A percentile compares a stretch with the other conserved stretches of the same genome.
phyloP scores from a whole-genome alignment of 1,140 invertebrate genomes.

The Acromyrmex charruanus region DNA sequence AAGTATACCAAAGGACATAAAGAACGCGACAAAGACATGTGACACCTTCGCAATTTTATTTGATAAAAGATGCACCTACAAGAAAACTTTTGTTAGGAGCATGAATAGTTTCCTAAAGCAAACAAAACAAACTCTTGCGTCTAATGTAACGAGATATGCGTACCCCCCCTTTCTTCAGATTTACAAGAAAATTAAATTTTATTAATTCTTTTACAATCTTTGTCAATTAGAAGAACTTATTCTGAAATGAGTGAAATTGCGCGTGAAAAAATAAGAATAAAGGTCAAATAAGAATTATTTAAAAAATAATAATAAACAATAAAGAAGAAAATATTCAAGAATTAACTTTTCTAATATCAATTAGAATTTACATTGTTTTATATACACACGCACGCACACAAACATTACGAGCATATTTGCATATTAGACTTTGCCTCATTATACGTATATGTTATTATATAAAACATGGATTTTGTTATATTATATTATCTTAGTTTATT shows the following conservation, averaged over 20 bases:
- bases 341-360: neutral
- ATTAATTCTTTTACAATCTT: conserved; percentile 34
- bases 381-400: neutral
- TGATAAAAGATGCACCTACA: neutral
- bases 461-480: neutral
- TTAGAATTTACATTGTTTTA: conserved; percentile 3
- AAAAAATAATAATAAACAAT: neutral
- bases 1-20: conserved; percentile 3
- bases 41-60: conserved; percentile 19
- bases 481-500: conserved; percentile 16
- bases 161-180: neutral
- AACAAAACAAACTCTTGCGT: neutral
- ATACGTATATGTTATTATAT: neutral
- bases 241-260: neutral
- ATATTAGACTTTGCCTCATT: neutral
- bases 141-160: neutral
- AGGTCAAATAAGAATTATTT: neutral
- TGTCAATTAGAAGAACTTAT: neutral
- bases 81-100: conserved; percentile 31
- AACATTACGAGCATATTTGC: neutral
- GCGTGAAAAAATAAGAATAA: neutral
- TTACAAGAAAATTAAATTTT: conserved; percentile 41
- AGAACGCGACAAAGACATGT: neutral
- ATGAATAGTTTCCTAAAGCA: conserved; percentile 9
- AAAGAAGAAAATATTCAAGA: neutral